Evolutionary conservation across 2,797 vertebrate species (phyloP).

Genomic region (Enteromius afrohamiltoni): DNA sequence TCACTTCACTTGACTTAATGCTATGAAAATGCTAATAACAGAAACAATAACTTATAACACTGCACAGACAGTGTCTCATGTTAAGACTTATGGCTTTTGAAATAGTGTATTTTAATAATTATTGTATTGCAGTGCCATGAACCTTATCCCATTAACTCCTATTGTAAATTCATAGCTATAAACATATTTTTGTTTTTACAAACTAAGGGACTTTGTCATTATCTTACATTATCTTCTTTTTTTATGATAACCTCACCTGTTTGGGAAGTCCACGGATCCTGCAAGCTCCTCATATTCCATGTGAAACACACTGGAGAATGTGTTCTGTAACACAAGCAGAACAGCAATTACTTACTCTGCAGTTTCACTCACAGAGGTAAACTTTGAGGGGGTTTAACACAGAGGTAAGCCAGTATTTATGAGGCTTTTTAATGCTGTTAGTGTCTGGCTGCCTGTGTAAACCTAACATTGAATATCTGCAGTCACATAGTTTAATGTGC

Average conservation of each 20-base stretch:
- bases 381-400: conserved; percentile 15
- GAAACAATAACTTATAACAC: too few relatives aligned
- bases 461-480: conserved; percentile 37
- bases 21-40: background rate
- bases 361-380: conserved; percentile 15
- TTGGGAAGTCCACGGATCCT: conserved; percentile 76
- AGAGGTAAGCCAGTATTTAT: conserved; percentile 17
- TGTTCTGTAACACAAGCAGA: conserved; percentile 81
- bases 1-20: background rate
- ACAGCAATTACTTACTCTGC: conserved; percentile 30
- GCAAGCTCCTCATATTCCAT: conserved; percentile 90
- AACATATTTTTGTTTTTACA: background rate
- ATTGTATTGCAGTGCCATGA: background rate
- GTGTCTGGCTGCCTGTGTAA: conserved; percentile 51
- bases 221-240: background rate
- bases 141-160: background rate
- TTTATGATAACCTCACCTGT: conserved; percentile 76
- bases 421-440: conserved; percentile 53
- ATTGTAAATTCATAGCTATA: background rate
- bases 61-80: too few relatives aligned
- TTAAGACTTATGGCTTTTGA: background rate
- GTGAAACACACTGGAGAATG: conserved; percentile 95
- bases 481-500: conserved; percentile 11
- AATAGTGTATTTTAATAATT: background rate
- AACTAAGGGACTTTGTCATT: background rate